Evolutionary conservation across 2,797 vertebrate species (phyloP), one percentile per base, ranked within the genome.

Genomic region (Gymnoscopelus microlampas): DNA sequence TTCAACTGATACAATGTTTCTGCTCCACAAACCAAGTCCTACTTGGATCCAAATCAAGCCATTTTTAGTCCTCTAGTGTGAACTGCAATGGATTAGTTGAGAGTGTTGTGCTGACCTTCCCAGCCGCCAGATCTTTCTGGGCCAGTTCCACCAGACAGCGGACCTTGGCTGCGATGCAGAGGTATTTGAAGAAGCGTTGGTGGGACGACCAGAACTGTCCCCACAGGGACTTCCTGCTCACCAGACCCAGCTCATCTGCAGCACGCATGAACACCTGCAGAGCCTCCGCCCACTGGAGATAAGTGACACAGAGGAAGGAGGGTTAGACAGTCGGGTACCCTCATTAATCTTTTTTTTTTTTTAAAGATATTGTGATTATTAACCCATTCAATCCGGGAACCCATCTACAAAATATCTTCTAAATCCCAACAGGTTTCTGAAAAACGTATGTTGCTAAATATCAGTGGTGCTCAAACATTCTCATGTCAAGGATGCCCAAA

Each of bases 181-280:
- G 96, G 86, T 99, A 99, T 93, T 99, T 99, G 93, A 99, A 99
- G 94, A 99, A 99, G 79, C 98, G 96, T 86, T 99, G 98, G 75
- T 99, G 98, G 47, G 98, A 96, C 0, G 98, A 97, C 98, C 98
- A 99, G 91, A 99, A 99, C 91, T 99, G 98, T 8, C 97, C 98
- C 98, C 98, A 99, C 55, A 99, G 88, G 0, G 98, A 96, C 78
- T 99, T 99, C 70, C 96, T 95, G 24, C 96, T 98, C 79, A 96
- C 96, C 90, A 99, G 84, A 68, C 96, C 95, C 5, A 98, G 93
- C 73, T 93, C 93, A 71, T 99, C 96, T 0, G 97, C 98, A 0
- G 96, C 96, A 48, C 93, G 95, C 92, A 96, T 96, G 92, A 99
- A 99, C 79, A 95, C 88, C 67, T 82, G 67, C 88, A 98, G 83